Conservation (phyloP, 2,113 vertebrate genomes). For the Catharus bicknelli region DNA sequence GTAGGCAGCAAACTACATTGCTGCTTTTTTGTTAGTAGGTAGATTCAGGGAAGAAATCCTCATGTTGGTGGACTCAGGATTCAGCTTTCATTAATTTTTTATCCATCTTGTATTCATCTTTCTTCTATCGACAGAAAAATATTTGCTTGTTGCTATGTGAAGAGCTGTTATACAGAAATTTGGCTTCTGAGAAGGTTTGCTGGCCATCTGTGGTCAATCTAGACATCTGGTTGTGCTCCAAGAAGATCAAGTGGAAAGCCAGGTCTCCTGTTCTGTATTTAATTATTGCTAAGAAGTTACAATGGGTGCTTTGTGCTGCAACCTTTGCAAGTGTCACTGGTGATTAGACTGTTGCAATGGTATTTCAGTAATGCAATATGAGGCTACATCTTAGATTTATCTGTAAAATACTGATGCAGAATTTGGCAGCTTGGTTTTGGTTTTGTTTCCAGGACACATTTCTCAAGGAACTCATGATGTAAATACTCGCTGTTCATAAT, state of each 20-base stretch:
- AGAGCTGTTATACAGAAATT: background rate
- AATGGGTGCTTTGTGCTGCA: background rate
- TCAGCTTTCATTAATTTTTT: background rate
- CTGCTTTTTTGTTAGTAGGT: background rate
- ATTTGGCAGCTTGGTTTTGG: background rate
- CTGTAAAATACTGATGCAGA: background rate
- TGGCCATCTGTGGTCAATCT: background rate
- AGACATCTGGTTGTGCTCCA: background rate
- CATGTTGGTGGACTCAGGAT: background rate
- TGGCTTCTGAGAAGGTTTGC: background rate
- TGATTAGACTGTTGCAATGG: background rate
- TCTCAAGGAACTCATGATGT: background rate
- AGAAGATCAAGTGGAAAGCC: background rate
- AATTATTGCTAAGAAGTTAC: background rate
- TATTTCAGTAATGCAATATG: background rate
- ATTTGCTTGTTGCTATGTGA: slow-evolving; percentile 31
- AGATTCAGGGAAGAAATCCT: background rate
- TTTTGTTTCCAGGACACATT: background rate
- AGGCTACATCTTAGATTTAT: background rate
- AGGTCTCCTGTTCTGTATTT: background rate
- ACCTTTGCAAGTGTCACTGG: background rate
- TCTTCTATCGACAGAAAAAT: background rate
- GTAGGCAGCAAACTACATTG: background rate
- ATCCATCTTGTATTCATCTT: background rate
- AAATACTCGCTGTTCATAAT: background rate